Percentiles rank a stretch among this genome's conserved stretches.
These are phyloP conservation scores for Podarcis muralis DNA, from an alignment of 2,113 vertebrate genomes.

Conservation along the genomic window DNA sequence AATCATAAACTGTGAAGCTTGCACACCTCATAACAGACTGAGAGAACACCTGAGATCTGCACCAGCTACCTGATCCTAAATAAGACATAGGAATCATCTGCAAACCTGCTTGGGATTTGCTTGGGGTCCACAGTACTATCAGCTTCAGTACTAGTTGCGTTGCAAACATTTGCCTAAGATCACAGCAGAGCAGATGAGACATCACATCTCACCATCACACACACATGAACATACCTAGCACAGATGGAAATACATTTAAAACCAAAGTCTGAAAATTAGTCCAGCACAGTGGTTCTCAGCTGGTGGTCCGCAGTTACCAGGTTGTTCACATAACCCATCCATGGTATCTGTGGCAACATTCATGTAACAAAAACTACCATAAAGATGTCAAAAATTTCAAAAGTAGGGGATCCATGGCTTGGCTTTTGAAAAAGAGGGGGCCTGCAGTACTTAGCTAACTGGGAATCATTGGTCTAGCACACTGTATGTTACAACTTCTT, in stretches of 20 bases:
- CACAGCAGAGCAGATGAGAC: neutral
- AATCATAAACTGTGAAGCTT: neutral
- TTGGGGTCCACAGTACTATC: no score
- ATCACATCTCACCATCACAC: neutral
- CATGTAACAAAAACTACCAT: no score
- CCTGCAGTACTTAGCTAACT: no score
- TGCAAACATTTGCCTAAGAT: no score
- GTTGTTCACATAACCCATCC: no score
- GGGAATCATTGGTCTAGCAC: neutral
- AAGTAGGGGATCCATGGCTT: no score
- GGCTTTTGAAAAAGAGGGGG: no score
- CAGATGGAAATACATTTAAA: neutral
- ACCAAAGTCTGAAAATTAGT: neutral
- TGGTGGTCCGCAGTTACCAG: no score
- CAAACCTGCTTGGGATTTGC: neutral
- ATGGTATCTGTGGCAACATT: no score
- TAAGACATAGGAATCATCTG: neutral
- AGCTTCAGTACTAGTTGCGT: neutral
- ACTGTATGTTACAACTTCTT: neutral
- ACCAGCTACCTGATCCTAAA: neutral
- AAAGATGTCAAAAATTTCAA: no score
- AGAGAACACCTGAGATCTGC: neutral
- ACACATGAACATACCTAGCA: neutral
- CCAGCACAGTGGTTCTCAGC: neutral
- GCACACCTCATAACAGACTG: neutral